phyloP scores from a whole-genome alignment of 2,113 vertebrate genomes.

The Psephotus haematonotus region DNA sequence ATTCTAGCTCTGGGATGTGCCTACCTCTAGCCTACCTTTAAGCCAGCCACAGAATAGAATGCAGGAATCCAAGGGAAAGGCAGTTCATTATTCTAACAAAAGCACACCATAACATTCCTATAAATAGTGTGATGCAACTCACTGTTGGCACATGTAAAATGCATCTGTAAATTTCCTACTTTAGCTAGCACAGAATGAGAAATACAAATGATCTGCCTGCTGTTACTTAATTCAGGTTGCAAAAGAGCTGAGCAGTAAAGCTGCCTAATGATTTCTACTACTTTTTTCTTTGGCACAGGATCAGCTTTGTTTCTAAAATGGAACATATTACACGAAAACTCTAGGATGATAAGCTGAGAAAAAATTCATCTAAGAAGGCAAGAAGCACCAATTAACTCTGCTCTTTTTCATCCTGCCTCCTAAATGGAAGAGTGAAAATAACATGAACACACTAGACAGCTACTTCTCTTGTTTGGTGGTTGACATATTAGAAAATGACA shows the following conservation, averaged over 20 bases:
- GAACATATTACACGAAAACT: neutral
- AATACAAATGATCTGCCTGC: neutral
- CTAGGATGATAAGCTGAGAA: neutral
- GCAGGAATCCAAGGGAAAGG: neutral
- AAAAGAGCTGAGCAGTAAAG: neutral
- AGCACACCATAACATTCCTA: neutral
- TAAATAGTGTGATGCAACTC: conserved; percentile 9
- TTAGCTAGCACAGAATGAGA: neutral
- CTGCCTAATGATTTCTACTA: neutral
- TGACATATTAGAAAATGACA: neutral
- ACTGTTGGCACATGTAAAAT: conserved; percentile 2
- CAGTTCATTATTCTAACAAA: conserved; percentile 1
- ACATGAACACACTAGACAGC: neutral
- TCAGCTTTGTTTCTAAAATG: conserved; percentile 20
- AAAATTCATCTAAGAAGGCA: neutral
- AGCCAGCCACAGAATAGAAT: neutral
- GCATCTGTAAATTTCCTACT: neutral
- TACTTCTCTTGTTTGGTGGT: neutral
- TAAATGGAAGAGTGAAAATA: neutral
- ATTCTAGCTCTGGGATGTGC: neutral
- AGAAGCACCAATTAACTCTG: neutral
- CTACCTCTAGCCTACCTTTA: neutral
- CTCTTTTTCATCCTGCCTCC: neutral
- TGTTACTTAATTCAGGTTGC: conserved; percentile 14
- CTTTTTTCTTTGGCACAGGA: neutral